phyloP scores from a whole-genome alignment of 2,113 vertebrate species.

The Etheostoma cragini region DNA sequence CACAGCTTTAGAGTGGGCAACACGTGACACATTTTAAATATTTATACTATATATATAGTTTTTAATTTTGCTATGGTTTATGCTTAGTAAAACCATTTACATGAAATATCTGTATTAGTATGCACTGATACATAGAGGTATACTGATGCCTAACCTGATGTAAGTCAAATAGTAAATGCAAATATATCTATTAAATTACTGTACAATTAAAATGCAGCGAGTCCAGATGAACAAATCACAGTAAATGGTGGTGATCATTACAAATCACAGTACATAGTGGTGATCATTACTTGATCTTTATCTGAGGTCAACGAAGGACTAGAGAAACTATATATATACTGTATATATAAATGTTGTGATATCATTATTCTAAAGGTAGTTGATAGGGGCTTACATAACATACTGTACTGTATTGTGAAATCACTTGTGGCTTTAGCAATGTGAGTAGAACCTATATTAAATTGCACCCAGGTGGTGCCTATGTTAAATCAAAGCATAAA shows the following conservation, averaged over 20 bases:
- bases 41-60: slow-evolving; percentile 51
- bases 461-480: neutral
- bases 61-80: slow-evolving; percentile 50
- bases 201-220: neutral
- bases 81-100: slow-evolving; percentile 61
- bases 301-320: neutral
- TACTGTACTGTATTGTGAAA: neutral
- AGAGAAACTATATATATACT: neutral
- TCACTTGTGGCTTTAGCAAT: neutral
- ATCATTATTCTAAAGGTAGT: neutral
- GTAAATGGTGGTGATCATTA: neutral
- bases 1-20: slow-evolving; percentile 59
- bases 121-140: slow-evolving; percentile 69
- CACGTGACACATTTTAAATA: slow-evolving; percentile 62
- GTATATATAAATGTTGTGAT: neutral
- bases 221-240: slow-evolving; percentile 1
- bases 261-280: neutral
- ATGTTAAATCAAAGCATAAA: slow-evolving; percentile 8
- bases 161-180: slow-evolving; percentile 58
- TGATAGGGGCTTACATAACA: neutral
- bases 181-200: slow-evolving; percentile 16
- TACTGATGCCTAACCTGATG: slow-evolving; percentile 50
- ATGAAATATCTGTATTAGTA: slow-evolving; percentile 62
- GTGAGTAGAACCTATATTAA: neutral
- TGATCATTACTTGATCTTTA: neutral